Evolutionary conservation across 2,888 invertebrate species (phyloP).

Genomic region (Eupithecia centaureata): DNA sequence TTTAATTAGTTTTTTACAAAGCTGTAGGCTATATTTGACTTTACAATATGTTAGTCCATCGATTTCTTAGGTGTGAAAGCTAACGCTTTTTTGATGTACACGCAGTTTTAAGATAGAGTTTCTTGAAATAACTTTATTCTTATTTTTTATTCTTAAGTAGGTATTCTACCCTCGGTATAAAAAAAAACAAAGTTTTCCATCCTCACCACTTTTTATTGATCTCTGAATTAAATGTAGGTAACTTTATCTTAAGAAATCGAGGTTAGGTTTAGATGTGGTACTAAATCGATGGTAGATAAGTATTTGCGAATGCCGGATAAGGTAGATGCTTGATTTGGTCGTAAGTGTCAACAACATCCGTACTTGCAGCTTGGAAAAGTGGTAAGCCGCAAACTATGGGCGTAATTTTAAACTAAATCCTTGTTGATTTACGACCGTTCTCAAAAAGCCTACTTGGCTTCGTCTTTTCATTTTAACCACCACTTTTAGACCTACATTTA

Average conservation of each 20-base stretch:
- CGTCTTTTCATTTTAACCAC: too few species aligned
- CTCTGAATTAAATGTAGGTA: neutral
- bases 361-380: slow-evolving; percentile 12
- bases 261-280: neutral
- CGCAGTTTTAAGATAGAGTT: neutral
- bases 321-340: slow-evolving; percentile 30
- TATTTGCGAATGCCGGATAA: slow-evolving; percentile 29
- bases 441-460: neutral
- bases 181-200: neutral
- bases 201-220: neutral
- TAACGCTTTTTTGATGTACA: neutral
- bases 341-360: slow-evolving; percentile 30
- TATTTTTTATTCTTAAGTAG: neutral
- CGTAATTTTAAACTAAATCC: slow-evolving; percentile 15
- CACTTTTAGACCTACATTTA: too few species aligned
- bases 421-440: neutral
- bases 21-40: neutral
- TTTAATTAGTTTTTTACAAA: too few species aligned
- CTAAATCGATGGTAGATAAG: neutral
- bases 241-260: neutral
- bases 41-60: neutral
- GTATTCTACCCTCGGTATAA: too few species aligned
- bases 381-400: slow-evolving; percentile 32
- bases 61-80: neutral
- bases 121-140: neutral